Evolutionary conservation across 2,797 vertebrate species (phyloP).

Genomic region (Craterocephalus amniculus): DNA sequence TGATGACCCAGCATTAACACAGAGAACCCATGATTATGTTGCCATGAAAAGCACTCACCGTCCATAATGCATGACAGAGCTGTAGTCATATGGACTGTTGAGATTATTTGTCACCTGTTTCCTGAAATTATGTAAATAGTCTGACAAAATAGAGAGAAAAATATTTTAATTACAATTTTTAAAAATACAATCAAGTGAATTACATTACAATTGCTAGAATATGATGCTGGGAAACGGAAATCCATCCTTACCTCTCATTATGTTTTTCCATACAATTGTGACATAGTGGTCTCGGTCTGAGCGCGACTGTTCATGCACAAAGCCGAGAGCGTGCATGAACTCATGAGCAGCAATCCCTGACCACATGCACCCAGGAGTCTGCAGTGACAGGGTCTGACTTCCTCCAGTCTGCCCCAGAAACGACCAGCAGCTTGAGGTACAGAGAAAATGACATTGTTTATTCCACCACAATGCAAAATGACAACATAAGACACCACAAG

Average conservation of each 20-base stretch:
- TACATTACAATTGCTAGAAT: background rate
- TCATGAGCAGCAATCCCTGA: slow-evolving; percentile 89
- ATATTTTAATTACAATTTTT: background rate
- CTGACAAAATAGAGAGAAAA: slow-evolving; percentile 55
- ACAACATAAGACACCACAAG: background rate
- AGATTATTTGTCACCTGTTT: slow-evolving; percentile 89
- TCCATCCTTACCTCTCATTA: slow-evolving; percentile 73
- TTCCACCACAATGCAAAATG: background rate
- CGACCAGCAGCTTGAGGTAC: slow-evolving; percentile 87
- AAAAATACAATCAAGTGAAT: background rate
- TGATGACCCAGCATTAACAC: background rate
- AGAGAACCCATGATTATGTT: slow-evolving; percentile 10
- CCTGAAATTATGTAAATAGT: slow-evolving; percentile 84
- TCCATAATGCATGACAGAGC: slow-evolving; percentile 92
- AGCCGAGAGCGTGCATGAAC: slow-evolving; percentile 89
- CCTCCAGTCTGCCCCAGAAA: slow-evolving; percentile 87
- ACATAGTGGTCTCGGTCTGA: slow-evolving; percentile 88
- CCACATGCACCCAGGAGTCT: slow-evolving; percentile 87
- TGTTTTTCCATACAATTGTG: slow-evolving; percentile 88
- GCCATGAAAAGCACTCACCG: slow-evolving; percentile 73
- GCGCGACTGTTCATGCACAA: slow-evolving; percentile 89
- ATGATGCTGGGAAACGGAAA: background rate
- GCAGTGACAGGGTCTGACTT: slow-evolving; percentile 85
- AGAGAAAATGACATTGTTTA: slow-evolving; percentile 1
- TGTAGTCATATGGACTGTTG: slow-evolving; percentile 87